These are phyloP conservation scores for Augochlorella aurata DNA, from an alignment of 2,888 invertebrate species.

Conservation along the genomic window DNA sequence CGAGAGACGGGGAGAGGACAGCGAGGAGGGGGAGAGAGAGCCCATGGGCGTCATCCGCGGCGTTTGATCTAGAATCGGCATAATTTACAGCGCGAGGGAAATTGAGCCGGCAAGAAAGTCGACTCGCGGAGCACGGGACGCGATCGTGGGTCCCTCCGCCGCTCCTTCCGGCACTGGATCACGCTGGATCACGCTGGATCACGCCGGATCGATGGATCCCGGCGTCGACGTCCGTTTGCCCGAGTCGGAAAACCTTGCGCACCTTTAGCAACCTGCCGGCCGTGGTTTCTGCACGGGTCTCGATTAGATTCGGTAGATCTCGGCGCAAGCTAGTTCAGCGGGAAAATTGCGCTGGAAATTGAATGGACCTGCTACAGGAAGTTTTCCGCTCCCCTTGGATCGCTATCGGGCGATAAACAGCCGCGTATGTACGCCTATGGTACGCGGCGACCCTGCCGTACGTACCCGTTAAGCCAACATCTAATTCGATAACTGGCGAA, in stretches of 20 bases:
- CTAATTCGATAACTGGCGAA: constrained; percentile 79
- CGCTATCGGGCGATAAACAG: constrained; percentile 2
- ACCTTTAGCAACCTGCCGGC: too few species aligned
- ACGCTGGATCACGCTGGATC: constrained; percentile 13
- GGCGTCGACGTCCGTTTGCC: too few species aligned
- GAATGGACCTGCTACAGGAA: constrained; percentile 18
- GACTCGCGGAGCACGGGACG: constrained; percentile 22
- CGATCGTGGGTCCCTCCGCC: neutral
- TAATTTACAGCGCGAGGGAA: constrained; percentile 69
- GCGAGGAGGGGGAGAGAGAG: constrained; percentile 20
- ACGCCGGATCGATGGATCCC: constrained; percentile 9
- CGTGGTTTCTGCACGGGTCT: too few species aligned
- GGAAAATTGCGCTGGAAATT: constrained; percentile 20
- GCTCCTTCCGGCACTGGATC: constrained; percentile 47
- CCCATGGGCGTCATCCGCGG: constrained; percentile 72
- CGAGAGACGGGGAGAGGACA: constrained; percentile 20
- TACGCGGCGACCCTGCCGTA: constrained; percentile 56
- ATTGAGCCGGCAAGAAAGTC: constrained; percentile 64
- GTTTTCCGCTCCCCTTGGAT: constrained; percentile 8
- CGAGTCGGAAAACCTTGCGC: too few species aligned
- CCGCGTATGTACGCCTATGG: constrained; percentile 70
- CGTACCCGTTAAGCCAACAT: constrained; percentile 76
- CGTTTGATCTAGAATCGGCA: constrained; percentile 62
- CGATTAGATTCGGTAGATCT: too few species aligned
- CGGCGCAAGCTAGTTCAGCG: too few species aligned